Evolutionary conservation across 2,113 vertebrate species (phyloP).

Genomic region (Ammodytes marinus): DNA sequence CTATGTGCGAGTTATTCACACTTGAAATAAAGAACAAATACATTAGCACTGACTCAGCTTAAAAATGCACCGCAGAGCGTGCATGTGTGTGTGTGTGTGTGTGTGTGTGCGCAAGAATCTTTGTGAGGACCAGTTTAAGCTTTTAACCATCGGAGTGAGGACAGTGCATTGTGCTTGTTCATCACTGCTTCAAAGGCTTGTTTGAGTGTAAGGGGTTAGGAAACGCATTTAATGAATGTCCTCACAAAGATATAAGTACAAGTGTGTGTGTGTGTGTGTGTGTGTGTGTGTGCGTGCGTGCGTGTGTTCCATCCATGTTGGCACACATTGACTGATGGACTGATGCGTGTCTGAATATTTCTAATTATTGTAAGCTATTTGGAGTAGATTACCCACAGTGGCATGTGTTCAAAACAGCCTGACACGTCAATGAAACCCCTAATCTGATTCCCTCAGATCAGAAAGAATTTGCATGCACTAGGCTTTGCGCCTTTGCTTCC

Average conservation of each 20-base stretch:
- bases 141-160: too few species aligned
- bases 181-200: too few species aligned
- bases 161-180: too few species aligned
- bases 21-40: slow-evolving; percentile 44
- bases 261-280: too few species aligned
- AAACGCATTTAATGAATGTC: too few species aligned
- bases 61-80: slow-evolving; percentile 34
- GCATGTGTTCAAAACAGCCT: slow-evolving; percentile 57
- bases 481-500: slow-evolving; percentile 10
- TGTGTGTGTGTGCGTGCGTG: background rate
- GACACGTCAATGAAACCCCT: slow-evolving; percentile 48
- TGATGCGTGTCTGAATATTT: slow-evolving; percentile 53
- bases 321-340: slow-evolving; percentile 13
- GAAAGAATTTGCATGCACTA: slow-evolving; percentile 30
- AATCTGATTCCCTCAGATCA: slow-evolving; percentile 57
- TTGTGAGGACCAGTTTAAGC: too few species aligned
- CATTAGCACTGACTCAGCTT: slow-evolving; percentile 20
- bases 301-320: slow-evolving; percentile 3
- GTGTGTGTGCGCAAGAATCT: too few species aligned
- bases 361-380: slow-evolving; percentile 68
- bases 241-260: too few species aligned
- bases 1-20: slow-evolving; percentile 4
- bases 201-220: too few species aligned
- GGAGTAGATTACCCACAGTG: slow-evolving; percentile 61
- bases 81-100: too few species aligned